These are phyloP conservation scores for Episyrphus balteatus DNA, from an alignment of 1,140 invertebrate species.

Conservation along the genomic window DNA sequence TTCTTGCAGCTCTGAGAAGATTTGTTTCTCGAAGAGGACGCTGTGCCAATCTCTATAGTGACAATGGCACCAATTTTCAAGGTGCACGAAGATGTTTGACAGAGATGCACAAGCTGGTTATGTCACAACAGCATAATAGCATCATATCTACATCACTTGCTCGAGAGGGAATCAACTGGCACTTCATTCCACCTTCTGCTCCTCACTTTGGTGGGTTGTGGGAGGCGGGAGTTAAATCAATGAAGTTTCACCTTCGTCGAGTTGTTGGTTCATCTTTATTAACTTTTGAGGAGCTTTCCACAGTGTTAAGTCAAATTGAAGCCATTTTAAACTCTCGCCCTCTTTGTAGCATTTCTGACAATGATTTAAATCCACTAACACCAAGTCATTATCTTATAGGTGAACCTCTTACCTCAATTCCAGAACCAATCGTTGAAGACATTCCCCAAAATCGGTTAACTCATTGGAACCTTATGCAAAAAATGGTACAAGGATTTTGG, in stretches of 20 bases:
- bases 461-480: not conserved
- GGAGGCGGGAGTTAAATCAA: too few relatives aligned
- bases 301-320: conserved; percentile 13
- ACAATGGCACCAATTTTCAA: not conserved
- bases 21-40: conserved; percentile 18
- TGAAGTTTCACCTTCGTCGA: too few relatives aligned
- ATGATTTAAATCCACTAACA: conserved; percentile 13
- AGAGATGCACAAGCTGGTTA: too few relatives aligned
- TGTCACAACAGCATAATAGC: too few relatives aligned
- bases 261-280: conserved; percentile 12
- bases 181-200: too few relatives aligned
- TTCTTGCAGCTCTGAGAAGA: conserved; percentile 21
- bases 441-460: not conserved
- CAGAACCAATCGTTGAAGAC: not conserved
- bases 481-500: conserved; percentile 1
- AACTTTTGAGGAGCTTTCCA: conserved; percentile 21
- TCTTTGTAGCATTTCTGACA: conserved; percentile 10
- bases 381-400: conserved; percentile 21
- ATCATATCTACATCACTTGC: too few relatives aligned
- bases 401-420: conserved; percentile 3
- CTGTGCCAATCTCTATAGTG: conserved; percentile 4
- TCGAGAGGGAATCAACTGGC: conserved; percentile 3
- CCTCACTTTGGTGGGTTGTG: too few relatives aligned
- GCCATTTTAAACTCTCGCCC: too few relatives aligned
- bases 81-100: not conserved